phyloP scores from a whole-genome alignment of 2,113 vertebrate species.

The Pterocles gutturalis region DNA sequence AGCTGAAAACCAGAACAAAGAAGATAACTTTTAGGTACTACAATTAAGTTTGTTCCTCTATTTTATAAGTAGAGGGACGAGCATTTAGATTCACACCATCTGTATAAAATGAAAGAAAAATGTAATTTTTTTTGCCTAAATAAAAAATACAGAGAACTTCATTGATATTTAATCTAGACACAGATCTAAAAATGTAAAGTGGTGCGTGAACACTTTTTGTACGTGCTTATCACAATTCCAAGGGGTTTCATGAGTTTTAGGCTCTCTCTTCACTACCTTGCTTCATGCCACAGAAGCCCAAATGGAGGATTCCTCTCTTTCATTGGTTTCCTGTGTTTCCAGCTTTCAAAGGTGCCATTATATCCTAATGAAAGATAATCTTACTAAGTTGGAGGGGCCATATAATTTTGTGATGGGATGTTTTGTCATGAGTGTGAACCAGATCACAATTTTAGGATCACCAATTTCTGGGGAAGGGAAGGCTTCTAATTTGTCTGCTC shows the following conservation, averaged over 20 bases:
- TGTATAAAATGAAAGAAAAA: background rate
- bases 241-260: background rate
- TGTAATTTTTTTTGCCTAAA: background rate
- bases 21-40: background rate
- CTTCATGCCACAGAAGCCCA: background rate
- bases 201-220: background rate
- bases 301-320: background rate
- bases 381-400: background rate
- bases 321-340: background rate
- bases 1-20: background rate
- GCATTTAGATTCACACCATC: background rate
- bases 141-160: background rate
- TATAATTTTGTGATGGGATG: background rate
- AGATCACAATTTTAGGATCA: background rate
- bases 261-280: background rate
- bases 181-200: background rate
- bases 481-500: background rate
- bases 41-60: background rate
- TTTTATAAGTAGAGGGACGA: background rate
- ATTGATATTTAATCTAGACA: background rate
- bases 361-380: background rate
- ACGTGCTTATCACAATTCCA: background rate
- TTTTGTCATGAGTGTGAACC: background rate
- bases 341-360: background rate
- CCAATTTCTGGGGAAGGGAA: background rate